phyloP scores from a whole-genome alignment of 2,888 invertebrate species.

The Hyposoter dolosus region DNA sequence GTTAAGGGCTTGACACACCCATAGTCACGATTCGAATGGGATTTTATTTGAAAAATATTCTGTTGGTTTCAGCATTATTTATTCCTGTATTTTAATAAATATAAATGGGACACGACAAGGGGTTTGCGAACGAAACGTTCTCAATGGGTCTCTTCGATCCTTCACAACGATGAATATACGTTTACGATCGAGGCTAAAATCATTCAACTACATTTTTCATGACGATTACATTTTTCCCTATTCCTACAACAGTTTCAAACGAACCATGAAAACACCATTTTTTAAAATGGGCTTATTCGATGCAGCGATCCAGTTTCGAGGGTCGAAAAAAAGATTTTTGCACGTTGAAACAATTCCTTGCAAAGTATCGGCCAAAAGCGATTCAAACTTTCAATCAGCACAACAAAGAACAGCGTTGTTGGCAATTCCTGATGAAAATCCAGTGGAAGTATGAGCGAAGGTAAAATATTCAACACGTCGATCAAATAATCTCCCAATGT shows the following conservation, averaged over 20 bases:
- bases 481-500: neutral
- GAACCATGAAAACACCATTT: neutral
- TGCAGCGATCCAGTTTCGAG: neutral
- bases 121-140: neutral
- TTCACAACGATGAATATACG: neutral
- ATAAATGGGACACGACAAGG: too few relatives aligned
- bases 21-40: neutral
- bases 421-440: neutral
- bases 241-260: neutral
- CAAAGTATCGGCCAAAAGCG: neutral
- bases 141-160: neutral
- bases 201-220: neutral
- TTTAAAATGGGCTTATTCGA: neutral
- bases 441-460: neutral
- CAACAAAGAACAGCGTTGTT: neutral
- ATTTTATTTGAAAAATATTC: neutral
- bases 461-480: neutral
- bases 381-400: neutral
- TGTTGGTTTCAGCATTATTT: too few relatives aligned
- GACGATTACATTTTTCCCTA: neutral
- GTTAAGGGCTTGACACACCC: neutral
- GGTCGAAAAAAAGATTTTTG: neutral
- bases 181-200: neutral
- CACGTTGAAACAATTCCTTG: neutral
- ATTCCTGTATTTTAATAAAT: too few relatives aligned